Evolutionary conservation across 1,140 invertebrate genomes (phyloP), one percentile per base, ranked within the genome.

Genomic region (Rhizoglyphus robini): DNA sequence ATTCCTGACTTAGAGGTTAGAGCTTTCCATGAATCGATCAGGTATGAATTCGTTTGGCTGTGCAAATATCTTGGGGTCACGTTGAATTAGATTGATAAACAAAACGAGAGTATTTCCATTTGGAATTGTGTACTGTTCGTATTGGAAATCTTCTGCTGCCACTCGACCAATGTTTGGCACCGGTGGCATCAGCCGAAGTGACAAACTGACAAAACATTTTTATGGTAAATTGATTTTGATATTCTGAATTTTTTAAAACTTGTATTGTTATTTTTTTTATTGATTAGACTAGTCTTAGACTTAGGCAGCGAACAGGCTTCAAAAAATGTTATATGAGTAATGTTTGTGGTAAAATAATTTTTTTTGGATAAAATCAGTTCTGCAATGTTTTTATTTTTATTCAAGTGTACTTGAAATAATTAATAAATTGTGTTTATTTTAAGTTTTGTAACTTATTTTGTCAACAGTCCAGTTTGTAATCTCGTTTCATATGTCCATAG

Each of bases 281-380:
- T n/a, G n/a, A n/a, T n/a, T n/a, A n/a, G n/a, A n/a, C n/a, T n/a
- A n/a, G n/a, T n/a, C n/a, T n/a, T n/a, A n/a, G n/a, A n/a, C n/a
- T n/a, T n/a, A n/a, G n/a, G n/a, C n/a, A n/a, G n/a, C n/a, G n/a
- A n/a, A n/a, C 8, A 11, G 8, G 51, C 20, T 54, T 23, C 51
- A 8, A 54, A 32, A 54, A 11, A 23, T 25, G n/a, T n/a, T n/a
- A n/a, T n/a, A n/a, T n/a, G n/a, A n/a, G n/a, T n/a, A n/a, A n/a
- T n/a, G n/a, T n/a, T n/a, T n/a, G n/a, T n/a, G n/a, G n/a, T n/a
- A n/a, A n/a, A n/a, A n/a, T n/a, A n/a, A n/a, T n/a, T n/a, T n/a
- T n/a, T n/a, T n/a, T n/a, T 90, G 96, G 0, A 95, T 74, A 68
- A 85, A 78, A 68, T 93, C 84, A 11, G n/a, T n/a, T n/a, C n/a